Conservation (phyloP, 2,797 vertebrate genomes). For the Amblyraja radiata region DNA sequence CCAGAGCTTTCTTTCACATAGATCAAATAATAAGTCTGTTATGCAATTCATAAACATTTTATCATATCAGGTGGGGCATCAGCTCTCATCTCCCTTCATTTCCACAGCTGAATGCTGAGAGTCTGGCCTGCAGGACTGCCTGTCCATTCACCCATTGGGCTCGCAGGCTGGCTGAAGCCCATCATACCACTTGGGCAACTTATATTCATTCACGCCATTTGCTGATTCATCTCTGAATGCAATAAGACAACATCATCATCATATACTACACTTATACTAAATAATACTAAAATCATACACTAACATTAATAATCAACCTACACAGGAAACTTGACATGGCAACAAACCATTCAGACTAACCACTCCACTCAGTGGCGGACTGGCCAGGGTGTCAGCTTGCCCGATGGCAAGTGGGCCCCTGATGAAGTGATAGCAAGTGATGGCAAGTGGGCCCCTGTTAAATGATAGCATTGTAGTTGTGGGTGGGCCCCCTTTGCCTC, state of each 20-base stretch:
- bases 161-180: conserved; percentile 67
- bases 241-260: neutral
- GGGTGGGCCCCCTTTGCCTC: too few relatives aligned
- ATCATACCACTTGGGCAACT: conserved; percentile 54
- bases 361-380: too few relatives aligned
- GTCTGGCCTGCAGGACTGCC: conserved; percentile 80
- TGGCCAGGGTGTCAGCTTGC: too few relatives aligned
- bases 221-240: conserved; percentile 75
- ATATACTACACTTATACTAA: neutral
- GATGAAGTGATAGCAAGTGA: too few relatives aligned
- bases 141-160: conserved; percentile 63
- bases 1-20: conserved; percentile 59
- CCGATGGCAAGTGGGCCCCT: too few relatives aligned
- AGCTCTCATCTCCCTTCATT: conserved; percentile 58
- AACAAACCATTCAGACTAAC: too few relatives aligned
- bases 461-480: too few relatives aligned
- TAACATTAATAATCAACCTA: neutral
- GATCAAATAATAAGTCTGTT: conserved; percentile 56
- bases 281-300: too few relatives aligned
- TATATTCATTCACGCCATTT: conserved; percentile 81
- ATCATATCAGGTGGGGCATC: conserved; percentile 42
- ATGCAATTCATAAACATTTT: conserved; percentile 56
- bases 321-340: too few relatives aligned
- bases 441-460: too few relatives aligned
- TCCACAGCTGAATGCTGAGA: conserved; percentile 96